These are phyloP conservation scores for Tetragnatha montana DNA, from an alignment of 2,888 invertebrate genomes.

Conservation along the genomic window DNA sequence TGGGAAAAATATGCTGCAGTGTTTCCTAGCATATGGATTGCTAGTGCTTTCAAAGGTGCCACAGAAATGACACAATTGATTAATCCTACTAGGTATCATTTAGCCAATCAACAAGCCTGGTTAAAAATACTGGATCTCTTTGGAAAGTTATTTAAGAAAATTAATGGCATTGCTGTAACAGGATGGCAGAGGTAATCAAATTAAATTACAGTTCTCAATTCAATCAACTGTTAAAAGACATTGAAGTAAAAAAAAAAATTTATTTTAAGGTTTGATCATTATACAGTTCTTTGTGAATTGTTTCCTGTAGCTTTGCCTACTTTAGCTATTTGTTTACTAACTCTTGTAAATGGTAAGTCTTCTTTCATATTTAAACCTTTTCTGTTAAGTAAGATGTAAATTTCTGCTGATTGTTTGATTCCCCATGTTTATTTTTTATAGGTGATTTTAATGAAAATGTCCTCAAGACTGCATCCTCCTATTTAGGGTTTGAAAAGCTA, in stretches of 20 bases:
- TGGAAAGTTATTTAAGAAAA: constrained; percentile 58
- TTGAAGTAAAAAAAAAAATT: background rate
- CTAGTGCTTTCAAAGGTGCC: constrained; percentile 78
- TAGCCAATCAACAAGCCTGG: constrained; percentile 71
- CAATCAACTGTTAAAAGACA: background rate
- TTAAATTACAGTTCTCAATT: background rate
- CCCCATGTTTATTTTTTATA: constrained; percentile 21
- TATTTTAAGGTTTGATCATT: constrained; percentile 63
- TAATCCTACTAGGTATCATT: constrained; percentile 69
- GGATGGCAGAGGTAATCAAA: constrained; percentile 70
- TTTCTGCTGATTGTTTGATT: constrained; percentile 3
- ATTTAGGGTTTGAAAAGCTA: constrained; percentile 64
- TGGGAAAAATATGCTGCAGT: constrained; percentile 73
- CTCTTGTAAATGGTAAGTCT: constrained; percentile 57
- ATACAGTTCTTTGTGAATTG: constrained; percentile 69
- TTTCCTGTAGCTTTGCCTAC: constrained; percentile 70
- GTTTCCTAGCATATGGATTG: constrained; percentile 77
- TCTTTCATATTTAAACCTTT: background rate
- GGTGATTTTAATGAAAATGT: constrained; percentile 67
- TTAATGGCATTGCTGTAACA: constrained; percentile 68
- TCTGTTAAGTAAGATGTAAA: background rate
- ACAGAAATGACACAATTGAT: constrained; percentile 76
- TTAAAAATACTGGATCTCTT: constrained; percentile 53
- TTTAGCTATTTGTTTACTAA: constrained; percentile 65
- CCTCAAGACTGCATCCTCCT: constrained; percentile 63